phyloP scores from a whole-genome alignment of 2,888 invertebrate genomes.

The Eledone cirrhosa region DNA sequence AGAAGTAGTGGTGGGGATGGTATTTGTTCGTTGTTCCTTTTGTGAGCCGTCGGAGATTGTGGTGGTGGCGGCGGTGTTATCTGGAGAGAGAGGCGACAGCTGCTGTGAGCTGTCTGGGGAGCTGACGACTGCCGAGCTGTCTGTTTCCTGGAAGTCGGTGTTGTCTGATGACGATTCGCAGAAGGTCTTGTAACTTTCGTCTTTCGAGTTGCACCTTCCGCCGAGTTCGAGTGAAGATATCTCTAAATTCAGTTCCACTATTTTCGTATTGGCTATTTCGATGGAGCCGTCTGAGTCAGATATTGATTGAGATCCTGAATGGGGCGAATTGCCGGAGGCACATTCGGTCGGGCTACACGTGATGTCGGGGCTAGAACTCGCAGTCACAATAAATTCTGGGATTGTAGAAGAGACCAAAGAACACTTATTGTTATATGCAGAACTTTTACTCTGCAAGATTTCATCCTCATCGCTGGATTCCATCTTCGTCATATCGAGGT shows the following conservation, averaged over 20 bases:
- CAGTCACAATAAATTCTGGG: conserved; percentile 17
- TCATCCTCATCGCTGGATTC: conserved; percentile 48
- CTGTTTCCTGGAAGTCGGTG: conserved; percentile 25
- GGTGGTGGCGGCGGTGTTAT: not conserved
- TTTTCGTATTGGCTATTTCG: not conserved
- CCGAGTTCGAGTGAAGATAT: not conserved
- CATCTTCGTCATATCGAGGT: conserved; percentile 41
- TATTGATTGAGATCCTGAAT: not conserved
- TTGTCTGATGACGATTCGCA: conserved; percentile 27
- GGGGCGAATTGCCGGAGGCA: not conserved
- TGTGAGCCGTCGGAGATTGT: not conserved
- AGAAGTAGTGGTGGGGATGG: too few relatives aligned
- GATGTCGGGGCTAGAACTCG: not conserved
- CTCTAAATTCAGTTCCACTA: conserved; percentile 17
- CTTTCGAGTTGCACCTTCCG: not conserved
- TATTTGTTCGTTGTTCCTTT: conserved; percentile 28
- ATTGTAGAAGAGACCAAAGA: not conserved
- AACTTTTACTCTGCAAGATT: not conserved
- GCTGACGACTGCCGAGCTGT: conserved; percentile 23
- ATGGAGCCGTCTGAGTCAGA: conserved; percentile 4
- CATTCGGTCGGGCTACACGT: not conserved
- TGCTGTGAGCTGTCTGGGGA: conserved; percentile 26
- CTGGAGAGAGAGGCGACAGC: conserved; percentile 19
- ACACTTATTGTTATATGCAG: not conserved
- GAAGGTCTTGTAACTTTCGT: conserved; percentile 1